These are phyloP conservation scores for Melanerpes formicivorus DNA, from an alignment of 2,113 vertebrate genomes.

Conservation along the genomic window DNA sequence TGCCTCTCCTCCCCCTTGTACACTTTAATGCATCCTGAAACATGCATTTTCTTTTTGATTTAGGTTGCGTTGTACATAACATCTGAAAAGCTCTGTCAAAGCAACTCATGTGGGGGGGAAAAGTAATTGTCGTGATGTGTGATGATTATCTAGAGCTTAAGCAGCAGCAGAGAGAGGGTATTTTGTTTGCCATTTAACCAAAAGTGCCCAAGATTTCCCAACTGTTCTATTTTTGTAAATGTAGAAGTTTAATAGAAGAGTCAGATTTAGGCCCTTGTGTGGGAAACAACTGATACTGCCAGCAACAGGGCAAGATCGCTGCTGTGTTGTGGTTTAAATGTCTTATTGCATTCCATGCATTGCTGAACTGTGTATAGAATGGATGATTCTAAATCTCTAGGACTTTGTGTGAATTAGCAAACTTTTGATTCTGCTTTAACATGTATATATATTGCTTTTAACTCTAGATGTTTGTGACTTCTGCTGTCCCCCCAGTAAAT, in stretches of 20 bases:
- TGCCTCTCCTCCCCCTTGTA: neutral
- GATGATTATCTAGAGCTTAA: conserved; percentile 62
- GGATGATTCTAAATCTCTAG: conserved; percentile 74
- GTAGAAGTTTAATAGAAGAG: conserved; percentile 80
- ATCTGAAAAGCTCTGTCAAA: conserved; percentile 66
- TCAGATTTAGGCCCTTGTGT: conserved; percentile 81
- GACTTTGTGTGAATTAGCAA: conserved; percentile 70
- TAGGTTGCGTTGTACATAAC: conserved; percentile 20
- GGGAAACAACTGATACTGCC: conserved; percentile 79
- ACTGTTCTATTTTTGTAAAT: conserved; percentile 85
- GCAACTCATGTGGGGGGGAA: conserved; percentile 45
- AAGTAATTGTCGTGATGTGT: conserved; percentile 41
- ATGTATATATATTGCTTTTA: conserved; percentile 70
- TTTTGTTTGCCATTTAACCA: conserved; percentile 75
- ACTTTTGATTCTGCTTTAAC: conserved; percentile 67
- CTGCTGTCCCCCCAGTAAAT: conserved; percentile 24
- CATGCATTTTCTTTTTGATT: conserved; percentile 44
- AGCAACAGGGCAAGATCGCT: conserved; percentile 73
- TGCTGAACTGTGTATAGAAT: conserved; percentile 77
- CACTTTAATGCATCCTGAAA: conserved; percentile 11
- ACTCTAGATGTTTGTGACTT: conserved; percentile 45
- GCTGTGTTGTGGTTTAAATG: conserved; percentile 79
- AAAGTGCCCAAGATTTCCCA: conserved; percentile 83
- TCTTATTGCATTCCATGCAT: conserved; percentile 80
- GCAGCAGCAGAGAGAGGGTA: conserved; percentile 66